Evolutionary conservation across 2,797 vertebrate species (phyloP).

Genomic region (Chaenodraco wilsoni): DNA sequence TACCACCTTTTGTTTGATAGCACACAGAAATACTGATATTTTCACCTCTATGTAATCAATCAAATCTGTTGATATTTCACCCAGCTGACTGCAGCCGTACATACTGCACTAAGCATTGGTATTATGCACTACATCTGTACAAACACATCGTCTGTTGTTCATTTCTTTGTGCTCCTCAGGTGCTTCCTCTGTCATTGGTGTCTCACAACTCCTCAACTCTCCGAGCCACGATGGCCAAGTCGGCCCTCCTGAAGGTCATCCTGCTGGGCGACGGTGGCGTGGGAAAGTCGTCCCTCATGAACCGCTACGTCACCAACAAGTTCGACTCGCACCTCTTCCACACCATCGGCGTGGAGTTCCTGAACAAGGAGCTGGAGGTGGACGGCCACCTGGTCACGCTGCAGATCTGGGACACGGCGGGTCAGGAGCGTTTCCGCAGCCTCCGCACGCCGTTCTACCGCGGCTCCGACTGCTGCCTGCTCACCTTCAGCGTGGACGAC

Average conservation of each 20-base stretch:
- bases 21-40: too few relatives aligned
- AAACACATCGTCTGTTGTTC: background rate
- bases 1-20: too few relatives aligned
- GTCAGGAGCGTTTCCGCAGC: constrained; percentile 96
- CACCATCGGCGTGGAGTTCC: constrained; percentile 97
- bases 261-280: constrained; percentile 96
- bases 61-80: too few relatives aligned
- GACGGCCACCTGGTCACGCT: constrained; percentile 92
- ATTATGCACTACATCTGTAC: too few relatives aligned
- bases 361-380: constrained; percentile 96
- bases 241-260: constrained; percentile 94
- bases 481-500: constrained; percentile 95
- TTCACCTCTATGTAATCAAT: too few relatives aligned
- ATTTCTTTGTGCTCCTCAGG: constrained; percentile 19
- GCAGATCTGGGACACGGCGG: constrained; percentile 99
- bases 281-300: constrained; percentile 98
- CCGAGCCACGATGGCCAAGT: constrained; percentile 86
- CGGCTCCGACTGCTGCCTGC: constrained; percentile 96
- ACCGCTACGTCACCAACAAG: constrained; percentile 96
- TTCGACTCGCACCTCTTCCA: constrained; percentile 97
- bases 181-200: background rate
- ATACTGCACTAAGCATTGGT: too few relatives aligned
- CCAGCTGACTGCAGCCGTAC: too few relatives aligned
- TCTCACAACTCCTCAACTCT: background rate
- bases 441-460: constrained; percentile 96